These are phyloP conservation scores for Dreissena polymorpha DNA, from an alignment of 1,140 invertebrate genomes.

Conservation along the genomic window DNA sequence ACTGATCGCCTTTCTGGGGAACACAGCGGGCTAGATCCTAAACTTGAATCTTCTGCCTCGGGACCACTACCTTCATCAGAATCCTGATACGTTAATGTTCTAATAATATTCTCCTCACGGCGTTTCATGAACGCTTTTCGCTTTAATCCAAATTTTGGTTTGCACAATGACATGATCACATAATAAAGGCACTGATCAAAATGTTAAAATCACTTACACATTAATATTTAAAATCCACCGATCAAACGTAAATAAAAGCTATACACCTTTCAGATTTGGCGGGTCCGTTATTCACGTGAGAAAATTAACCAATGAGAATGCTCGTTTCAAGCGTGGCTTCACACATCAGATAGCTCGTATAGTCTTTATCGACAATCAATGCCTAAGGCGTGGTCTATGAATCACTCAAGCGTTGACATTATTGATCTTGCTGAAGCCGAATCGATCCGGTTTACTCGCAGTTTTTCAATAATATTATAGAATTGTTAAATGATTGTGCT, in stretches of 20 bases:
- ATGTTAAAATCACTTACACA: conserved; percentile 11
- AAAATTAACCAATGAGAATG: conserved; percentile 59
- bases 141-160: conserved; percentile 47
- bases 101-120: conserved; percentile 59
- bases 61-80: conserved; percentile 64
- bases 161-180: conserved; percentile 50
- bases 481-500: neutral
- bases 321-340: conserved; percentile 36
- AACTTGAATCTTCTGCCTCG: conserved; percentile 41
- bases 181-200: conserved; percentile 24
- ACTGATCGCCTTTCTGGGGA: conserved; percentile 53
- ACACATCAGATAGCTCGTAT: conserved; percentile 21
- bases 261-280: conserved; percentile 66
- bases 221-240: conserved; percentile 42
- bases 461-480: neutral
- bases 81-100: conserved; percentile 66
- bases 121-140: conserved; percentile 45
- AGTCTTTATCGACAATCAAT: conserved; percentile 45
- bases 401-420: conserved; percentile 25
- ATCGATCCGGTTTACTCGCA: conserved; percentile 10
- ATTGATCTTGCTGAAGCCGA: conserved; percentile 14
- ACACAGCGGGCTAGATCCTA: conserved; percentile 56
- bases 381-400: conserved; percentile 11
- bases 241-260: conserved; percentile 5
- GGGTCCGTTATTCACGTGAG: conserved; percentile 70